Percentiles rank a stretch among this genome's conserved stretches.
phyloP scores from a whole-genome alignment of 2,113 vertebrate genomes.

The Leptosomus discolor region DNA sequence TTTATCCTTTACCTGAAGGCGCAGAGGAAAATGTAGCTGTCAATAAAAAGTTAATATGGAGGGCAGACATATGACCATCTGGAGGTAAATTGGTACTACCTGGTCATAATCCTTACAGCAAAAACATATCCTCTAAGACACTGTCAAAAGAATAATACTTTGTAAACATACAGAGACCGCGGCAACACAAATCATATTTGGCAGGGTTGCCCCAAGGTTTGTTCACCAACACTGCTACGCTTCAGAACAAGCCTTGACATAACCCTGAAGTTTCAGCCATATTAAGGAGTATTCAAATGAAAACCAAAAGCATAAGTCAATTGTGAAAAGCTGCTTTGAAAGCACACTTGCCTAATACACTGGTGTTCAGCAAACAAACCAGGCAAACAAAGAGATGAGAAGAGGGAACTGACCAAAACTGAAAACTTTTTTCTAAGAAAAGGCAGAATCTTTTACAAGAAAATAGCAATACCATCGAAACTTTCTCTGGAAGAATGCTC shows the following conservation, averaged over 20 bases:
- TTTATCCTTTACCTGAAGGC: not conserved
- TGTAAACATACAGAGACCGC: not conserved
- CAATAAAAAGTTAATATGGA: not conserved
- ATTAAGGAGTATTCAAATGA: not conserved
- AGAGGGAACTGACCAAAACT: not conserved
- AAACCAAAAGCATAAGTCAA: not conserved
- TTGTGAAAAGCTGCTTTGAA: slow-evolving; percentile 18
- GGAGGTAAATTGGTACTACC: not conserved
- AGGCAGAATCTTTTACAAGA: not conserved
- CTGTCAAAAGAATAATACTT: not conserved
- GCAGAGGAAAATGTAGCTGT: not conserved
- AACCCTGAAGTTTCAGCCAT: slow-evolving; percentile 8
- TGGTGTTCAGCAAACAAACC: not conserved
- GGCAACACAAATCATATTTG: not conserved
- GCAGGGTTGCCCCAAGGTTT: slow-evolving; percentile 16
- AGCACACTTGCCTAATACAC: not conserved
- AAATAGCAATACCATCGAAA: not conserved
- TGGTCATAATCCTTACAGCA: slow-evolving; percentile 6
- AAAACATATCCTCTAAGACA: slow-evolving; percentile 24
- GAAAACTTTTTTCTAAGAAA: not conserved
- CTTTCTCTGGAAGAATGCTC: not conserved
- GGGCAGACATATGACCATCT: not conserved
- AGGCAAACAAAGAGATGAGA: not conserved
- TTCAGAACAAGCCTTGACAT: slow-evolving; percentile 8
- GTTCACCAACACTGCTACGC: not conserved